Evolutionary conservation across 2,888 invertebrate genomes (phyloP), one percentile per base, ranked within the genome.

Genomic region (Ditula angustiorana): DNA sequence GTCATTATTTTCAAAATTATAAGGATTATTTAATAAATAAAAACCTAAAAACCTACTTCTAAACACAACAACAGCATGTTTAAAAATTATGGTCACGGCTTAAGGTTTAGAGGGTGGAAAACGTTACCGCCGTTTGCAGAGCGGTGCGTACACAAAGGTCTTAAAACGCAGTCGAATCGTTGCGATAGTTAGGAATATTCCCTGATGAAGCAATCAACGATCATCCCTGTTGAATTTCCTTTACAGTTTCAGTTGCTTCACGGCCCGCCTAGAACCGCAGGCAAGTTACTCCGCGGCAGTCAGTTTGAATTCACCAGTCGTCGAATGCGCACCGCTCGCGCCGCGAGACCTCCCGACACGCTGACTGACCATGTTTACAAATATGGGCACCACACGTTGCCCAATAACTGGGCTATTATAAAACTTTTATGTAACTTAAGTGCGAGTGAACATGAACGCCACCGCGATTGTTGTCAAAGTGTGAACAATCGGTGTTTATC

Each of bases 301-400:
- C 19, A 41, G 41, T 41, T 8, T 19, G 2, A 16, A 8, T 19
- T 19, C 19, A 19, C 10, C 5, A 41, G 41, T 19, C 41, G 41
- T 19, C 3, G 41, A 41, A 16, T 8, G 41, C 19, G 10, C 10
- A 41, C 41, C 10, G 41, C 41, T 41, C 19, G 49, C 69, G 68
- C 21, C 26, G 69, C 61, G 55, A 49, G 41, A 69, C 67, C 67
- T 52, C 64, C 58, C 1, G 19, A 19, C 41, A 41, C 41, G 41
- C 10, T 26, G 35, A 28, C 13, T 13, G 35, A 5, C 26, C n/a
- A 46, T 69, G 67, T 69, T 69, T 62, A 63, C 66, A 63, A 66
- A 69, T 60, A 60, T 57, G 56, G 41, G 13, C 37, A 33, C 62
- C 23, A 53, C 41, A 55, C 53, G 11, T 10, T 33, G 28, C 28